Percentiles rank a stretch among this genome's conserved stretches.
Evolutionary conservation across 2,797 vertebrate genomes (phyloP).

Genomic region (Myotis findleyi): DNA sequence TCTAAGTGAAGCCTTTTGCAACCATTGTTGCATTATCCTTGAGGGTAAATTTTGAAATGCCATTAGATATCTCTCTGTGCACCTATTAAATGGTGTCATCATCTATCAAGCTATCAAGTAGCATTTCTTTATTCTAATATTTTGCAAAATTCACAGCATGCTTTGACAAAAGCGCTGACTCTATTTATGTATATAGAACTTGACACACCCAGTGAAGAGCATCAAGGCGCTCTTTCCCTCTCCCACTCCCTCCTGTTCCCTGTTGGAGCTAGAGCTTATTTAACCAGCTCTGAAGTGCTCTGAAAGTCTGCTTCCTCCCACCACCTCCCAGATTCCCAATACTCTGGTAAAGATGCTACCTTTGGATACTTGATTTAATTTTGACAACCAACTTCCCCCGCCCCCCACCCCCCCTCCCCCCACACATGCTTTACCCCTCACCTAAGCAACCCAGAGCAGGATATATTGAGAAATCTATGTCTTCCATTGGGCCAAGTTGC

Average conservation of each 20-base stretch:
- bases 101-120: neutral
- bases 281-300: constrained; percentile 33
- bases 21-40: neutral
- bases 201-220: constrained; percentile 36
- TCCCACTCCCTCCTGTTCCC: constrained; percentile 58
- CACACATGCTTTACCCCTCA: neutral
- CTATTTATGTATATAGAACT: constrained; percentile 44
- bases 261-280: constrained; percentile 28
- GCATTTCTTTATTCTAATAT: constrained; percentile 42
- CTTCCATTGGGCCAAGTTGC: neutral
- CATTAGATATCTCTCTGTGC: neutral
- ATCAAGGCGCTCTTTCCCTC: neutral
- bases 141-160: constrained; percentile 19
- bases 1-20: neutral
- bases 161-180: neutral
- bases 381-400: neutral
- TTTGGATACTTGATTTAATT: constrained; percentile 48
- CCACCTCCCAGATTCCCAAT: neutral
- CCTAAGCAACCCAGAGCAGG: neutral
- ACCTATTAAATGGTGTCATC: neutral
- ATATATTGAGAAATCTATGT: neutral
- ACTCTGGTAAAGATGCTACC: constrained; percentile 4
- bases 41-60: neutral
- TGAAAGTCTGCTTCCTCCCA: constrained; percentile 62
- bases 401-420: too few relatives aligned